Evolutionary conservation across 35 echinoderm and acorn worm genomes (phyloP), one percentile per base, ranked within the genome.

Genomic region (Strongylocentrotus purpuratus): DNA sequence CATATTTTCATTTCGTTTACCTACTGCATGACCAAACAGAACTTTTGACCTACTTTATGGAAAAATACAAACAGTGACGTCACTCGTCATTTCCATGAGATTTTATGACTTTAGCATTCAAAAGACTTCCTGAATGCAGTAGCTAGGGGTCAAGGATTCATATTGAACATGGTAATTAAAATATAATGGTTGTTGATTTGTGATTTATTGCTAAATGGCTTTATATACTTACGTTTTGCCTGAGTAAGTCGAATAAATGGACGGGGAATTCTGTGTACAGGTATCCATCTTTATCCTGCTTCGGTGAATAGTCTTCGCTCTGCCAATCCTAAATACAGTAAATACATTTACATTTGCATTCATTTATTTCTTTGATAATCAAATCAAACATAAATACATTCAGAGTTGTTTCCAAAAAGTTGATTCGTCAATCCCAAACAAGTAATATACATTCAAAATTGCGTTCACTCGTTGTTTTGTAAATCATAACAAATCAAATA

Each of bases 201-300:
- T 55, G 1, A 2, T 55, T 55, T 55, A 55, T 2, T 2, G 15
- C 50, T 55, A 59, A 59, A 2, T 22, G 4, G 20, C 20, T 28
- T 28, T 10, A 45, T 0, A 48, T 48, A 93, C 91, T 93, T 46
- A 93, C 91, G 31, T 93, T 93, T 58, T 93, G 91, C 48, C 48
- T 33, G 46, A 93, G 91, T 47, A 93, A 46, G 31, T 93, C 91
- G 31, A 93, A 93, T 18, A 93, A 32, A 58, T 93, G 91, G 91
- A 93, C 91, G 91, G 91, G 91, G 48, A 93, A 93, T 58, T 93
- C 91, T 93, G 91, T 93, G 91, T 93, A 93, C 2, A 93, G 31
- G 91, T 48, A 93, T 13, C 91, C 91, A 58, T 93, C 91, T 48
- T 93, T 93, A n/a, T 93, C 91, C 32, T 47, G 46, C 48, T 93